Evolutionary conservation across 2,888 invertebrate genomes (phyloP), one percentile per base, ranked within the genome.

Genomic region (Tenthredo livida): DNA sequence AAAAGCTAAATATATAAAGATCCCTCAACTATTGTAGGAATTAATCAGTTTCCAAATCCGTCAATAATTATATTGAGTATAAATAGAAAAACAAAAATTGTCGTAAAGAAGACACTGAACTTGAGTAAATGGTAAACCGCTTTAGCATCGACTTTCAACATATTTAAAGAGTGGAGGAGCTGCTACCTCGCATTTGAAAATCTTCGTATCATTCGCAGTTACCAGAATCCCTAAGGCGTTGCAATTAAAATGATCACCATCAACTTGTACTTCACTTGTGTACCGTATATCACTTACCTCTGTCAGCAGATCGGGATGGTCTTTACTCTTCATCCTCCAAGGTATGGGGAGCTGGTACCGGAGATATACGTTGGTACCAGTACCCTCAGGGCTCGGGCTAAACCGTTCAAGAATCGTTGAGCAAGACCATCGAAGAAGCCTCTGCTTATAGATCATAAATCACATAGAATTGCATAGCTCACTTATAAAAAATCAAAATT

Each of bases 401-500:
- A n/a, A 72, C n/a, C 40, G 37, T 72, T 7, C 40, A 17, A 40
- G 12, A 37, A 43, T 72, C 40, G 40, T 7, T 21, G n/a, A 72
- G 40, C 17, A 40, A 72, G n/a, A 43, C 72, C 37, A 72, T 72
- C 21, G 47, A 21, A 50, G 25, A 25, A 50, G 29, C 29, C 50
- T 29, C 33, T 54, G 29, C 29, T 54, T 29, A 17, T 25, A 29
- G 50, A 10, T 29, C 50, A 77, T 77, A 77, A 77, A 77, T 50
- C 50, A 12, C 17, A 25, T 54, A 17, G 50, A 77, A 77, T 54
- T 50, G 29, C 77, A 47, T 77, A 33, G 25, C 47, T 50, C 50
- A 50, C 77, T 47, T 50, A 17, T 17, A 54, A 50, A 12, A 5
- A 77, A 77, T 77, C 54, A 77, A 77, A 33, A 54, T 77, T 50